Evolutionary conservation across 2,113 vertebrate genomes (phyloP).

Genomic region (Microtus pennsylvanicus): DNA sequence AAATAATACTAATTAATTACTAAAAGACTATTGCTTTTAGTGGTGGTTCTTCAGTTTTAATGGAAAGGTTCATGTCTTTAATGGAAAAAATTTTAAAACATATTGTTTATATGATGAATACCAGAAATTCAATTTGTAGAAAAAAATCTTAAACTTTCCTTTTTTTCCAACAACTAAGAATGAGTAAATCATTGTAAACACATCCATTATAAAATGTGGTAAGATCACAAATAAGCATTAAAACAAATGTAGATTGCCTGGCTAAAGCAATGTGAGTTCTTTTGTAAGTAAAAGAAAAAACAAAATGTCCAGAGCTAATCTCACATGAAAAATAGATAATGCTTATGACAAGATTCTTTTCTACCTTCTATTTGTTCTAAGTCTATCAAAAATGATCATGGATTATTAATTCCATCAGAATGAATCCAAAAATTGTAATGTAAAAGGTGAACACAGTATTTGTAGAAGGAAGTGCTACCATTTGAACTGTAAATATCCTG

Average conservation of each 20-base stretch:
- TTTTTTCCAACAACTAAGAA: background rate
- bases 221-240: background rate
- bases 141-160: background rate
- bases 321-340: background rate
- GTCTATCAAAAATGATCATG: background rate
- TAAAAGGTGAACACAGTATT: background rate
- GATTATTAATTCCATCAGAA: background rate
- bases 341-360: background rate
- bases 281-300: background rate
- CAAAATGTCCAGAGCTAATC: background rate
- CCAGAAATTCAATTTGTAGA: conserved; percentile 30
- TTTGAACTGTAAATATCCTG: background rate
- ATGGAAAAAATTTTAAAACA: background rate
- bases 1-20: background rate
- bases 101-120: background rate
- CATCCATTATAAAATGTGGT: background rate
- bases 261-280: background rate
- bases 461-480: background rate
- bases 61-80: background rate
- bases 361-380: background rate
- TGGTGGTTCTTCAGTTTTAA: background rate
- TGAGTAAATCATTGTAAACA: background rate
- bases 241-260: background rate
- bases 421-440: background rate
- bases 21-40: background rate